Evolutionary conservation across 2,888 invertebrate species (phyloP).

Genomic region (Elmis aenea): DNA sequence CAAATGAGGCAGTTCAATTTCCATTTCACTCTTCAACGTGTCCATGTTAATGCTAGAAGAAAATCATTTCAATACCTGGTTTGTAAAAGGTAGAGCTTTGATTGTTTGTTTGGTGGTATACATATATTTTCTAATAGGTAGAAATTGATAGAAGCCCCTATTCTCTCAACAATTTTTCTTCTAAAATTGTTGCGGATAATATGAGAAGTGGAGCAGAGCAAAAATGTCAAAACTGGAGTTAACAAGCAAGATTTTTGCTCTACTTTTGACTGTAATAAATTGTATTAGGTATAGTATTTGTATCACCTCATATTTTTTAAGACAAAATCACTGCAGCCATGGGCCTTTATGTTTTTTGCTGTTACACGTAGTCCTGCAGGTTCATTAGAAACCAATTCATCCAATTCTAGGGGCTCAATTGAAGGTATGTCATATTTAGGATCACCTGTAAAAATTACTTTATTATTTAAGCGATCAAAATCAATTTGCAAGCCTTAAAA

Average conservation of each 20-base stretch:
- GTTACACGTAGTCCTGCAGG: slow-evolving; percentile 46
- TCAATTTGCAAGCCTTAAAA: background rate
- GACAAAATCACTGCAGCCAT: slow-evolving; percentile 51
- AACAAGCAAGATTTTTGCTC: too few species aligned
- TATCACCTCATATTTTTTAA: slow-evolving; percentile 49
- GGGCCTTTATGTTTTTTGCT: slow-evolving; percentile 47
- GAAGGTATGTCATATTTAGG: slow-evolving; percentile 54
- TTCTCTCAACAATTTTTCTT: too few species aligned
- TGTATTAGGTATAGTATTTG: too few species aligned
- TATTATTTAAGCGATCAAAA: background rate
- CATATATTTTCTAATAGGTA: too few species aligned
- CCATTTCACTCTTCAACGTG: slow-evolving; percentile 41
- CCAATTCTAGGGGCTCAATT: slow-evolving; percentile 51
- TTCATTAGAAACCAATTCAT: slow-evolving; percentile 49
- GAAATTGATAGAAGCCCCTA: too few species aligned
- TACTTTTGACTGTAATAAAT: too few species aligned
- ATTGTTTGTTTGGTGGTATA: too few species aligned
- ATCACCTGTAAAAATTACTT: slow-evolving; percentile 45
- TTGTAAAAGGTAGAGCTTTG: too few species aligned
- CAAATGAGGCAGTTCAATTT: slow-evolving; percentile 50
- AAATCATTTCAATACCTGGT: background rate
- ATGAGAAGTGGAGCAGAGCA: too few species aligned
- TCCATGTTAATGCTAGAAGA: slow-evolving; percentile 40
- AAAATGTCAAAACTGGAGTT: too few species aligned
- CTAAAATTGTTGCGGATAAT: background rate